These are phyloP conservation scores for Limnodromus scolopaceus DNA, from an alignment of 2,797 vertebrate species.

Conservation along the genomic window DNA sequence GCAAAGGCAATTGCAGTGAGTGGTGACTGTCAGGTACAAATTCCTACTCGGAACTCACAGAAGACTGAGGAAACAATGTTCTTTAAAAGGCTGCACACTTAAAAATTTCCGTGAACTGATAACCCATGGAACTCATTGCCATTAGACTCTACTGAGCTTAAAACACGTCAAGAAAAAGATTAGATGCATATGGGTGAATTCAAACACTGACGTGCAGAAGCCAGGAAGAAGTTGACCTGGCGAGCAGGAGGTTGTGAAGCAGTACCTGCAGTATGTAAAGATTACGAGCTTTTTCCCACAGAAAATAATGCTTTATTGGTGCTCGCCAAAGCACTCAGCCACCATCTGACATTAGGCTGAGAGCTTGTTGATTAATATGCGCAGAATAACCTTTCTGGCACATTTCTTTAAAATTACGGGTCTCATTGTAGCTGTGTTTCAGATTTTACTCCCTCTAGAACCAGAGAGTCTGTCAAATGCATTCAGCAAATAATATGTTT, in stretches of 20 bases:
- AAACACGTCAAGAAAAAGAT: neutral
- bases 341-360: neutral
- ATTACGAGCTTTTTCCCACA: neutral
- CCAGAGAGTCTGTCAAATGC: neutral
- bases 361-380: neutral
- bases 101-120: neutral
- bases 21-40: neutral
- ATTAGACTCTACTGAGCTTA: neutral
- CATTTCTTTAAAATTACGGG: neutral
- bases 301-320: neutral
- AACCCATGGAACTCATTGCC: neutral
- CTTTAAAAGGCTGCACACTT: neutral
- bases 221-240: neutral
- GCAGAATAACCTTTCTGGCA: neutral
- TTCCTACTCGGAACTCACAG: neutral
- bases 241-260: neutral
- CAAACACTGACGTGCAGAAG: neutral
- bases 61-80: neutral
- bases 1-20: neutral
- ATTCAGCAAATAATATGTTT: conserved; percentile 14
- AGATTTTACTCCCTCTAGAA: neutral
- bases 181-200: neutral
- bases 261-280: neutral
- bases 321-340: neutral
- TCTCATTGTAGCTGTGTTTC: neutral